A percentile compares a stretch with the other conserved stretches of the same genome.
These are phyloP conservation scores for Pocillopora verrucosa DNA, from an alignment of 64 coral and sea anemone species.

Conservation along the genomic window DNA sequence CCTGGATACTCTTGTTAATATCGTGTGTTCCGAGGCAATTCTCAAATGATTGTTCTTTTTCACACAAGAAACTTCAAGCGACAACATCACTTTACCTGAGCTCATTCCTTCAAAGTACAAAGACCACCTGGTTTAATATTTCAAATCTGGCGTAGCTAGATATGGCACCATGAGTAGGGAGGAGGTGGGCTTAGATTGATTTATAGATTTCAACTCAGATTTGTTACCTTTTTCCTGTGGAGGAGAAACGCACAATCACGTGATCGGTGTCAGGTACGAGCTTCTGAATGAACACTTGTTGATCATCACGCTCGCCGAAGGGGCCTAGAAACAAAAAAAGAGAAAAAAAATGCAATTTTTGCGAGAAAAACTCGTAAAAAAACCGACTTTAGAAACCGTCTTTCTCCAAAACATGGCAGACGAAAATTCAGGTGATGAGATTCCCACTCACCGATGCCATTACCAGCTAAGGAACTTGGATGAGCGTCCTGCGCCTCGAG, in stretches of 20 bases:
- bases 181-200: no score
- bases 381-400: neutral
- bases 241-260: constrained; percentile 85
- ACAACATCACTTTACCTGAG: no score
- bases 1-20: no score
- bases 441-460: constrained; percentile 63
- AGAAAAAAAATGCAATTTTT: neutral
- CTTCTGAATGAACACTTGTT: constrained; percentile 98
- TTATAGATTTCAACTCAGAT: neutral
- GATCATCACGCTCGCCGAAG: constrained; percentile 97
- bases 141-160: no score
- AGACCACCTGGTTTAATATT: neutral
- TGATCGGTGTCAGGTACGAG: constrained; percentile 96
- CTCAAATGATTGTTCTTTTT: no score
- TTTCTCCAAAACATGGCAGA: no score
- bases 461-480: constrained; percentile 86
- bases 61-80: no score
- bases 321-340: constrained; percentile 63
- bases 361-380: neutral
- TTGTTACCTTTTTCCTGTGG: constrained; percentile 88
- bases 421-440: no score
- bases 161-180: no score
- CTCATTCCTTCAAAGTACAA: neutral
- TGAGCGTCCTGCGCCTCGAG: constrained; percentile 85
- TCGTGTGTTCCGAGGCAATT: no score